Evolutionary conservation across 2,888 invertebrate genomes (phyloP).

Genomic region (Ophraella communa): DNA sequence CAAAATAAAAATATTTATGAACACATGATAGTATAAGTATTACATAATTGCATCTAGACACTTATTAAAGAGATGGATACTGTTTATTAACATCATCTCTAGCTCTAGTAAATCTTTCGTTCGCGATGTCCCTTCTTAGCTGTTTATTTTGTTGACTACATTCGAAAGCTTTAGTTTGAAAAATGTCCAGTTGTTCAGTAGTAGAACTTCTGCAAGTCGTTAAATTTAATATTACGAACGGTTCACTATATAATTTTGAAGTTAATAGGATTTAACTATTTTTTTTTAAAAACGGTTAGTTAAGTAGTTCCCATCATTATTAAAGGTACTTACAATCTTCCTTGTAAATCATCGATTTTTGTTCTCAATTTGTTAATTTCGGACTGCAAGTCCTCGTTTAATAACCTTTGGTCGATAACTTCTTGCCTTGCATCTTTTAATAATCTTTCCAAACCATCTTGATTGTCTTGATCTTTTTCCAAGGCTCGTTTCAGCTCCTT

Average conservation of each 20-base stretch:
- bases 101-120: conserved; percentile 62
- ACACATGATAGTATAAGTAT: not conserved
- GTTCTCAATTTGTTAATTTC: conserved; percentile 67
- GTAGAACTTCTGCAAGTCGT: conserved; percentile 37
- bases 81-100: conserved; percentile 57
- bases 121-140: conserved; percentile 63
- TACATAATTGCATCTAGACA: not conserved
- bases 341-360: conserved; percentile 63
- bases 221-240: conserved; percentile 2
- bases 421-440: conserved; percentile 66
- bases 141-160: conserved; percentile 64
- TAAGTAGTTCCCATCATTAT: no score
- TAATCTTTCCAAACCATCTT: conserved; percentile 65
- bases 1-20: no score
- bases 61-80: conserved; percentile 54
- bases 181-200: conserved; percentile 60
- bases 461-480: conserved; percentile 59
- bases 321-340: conserved; percentile 60
- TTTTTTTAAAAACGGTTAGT: no score
- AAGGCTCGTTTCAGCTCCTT: conserved; percentile 58
- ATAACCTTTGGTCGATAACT: conserved; percentile 67
- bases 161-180: conserved; percentile 63
- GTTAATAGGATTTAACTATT: no score
- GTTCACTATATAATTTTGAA: no score
- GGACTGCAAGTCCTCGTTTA: conserved; percentile 69